Evolutionary conservation across 2,888 invertebrate species (phyloP), one percentile per base, ranked within the genome.

Genomic region (Nephrotoma appendiculata): DNA sequence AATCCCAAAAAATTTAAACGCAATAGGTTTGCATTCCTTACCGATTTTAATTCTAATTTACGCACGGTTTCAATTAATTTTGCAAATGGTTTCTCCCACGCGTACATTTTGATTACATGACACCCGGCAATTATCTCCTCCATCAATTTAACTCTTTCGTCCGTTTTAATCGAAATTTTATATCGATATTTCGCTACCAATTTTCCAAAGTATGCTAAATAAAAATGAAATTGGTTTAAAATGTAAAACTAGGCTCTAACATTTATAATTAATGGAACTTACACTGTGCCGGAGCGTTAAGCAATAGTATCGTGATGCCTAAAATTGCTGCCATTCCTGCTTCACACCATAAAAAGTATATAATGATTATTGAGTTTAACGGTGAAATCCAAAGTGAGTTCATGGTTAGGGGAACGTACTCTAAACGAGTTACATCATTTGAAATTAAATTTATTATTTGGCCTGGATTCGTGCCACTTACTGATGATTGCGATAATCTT

Each of bases 361-460:
- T 93, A 4, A 96, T 95, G 41, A 95, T 94, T 0, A 94, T 88
- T 6, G 94, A 89, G 45, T 94, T 92, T 7, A 93, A 88, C 0
- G 97, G 97, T 31, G 96, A 95, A n/a, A 96, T 93, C 96, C 97
- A 96, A 88, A 96, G 91, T 90, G 94, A 96, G 90, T 97, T 96
- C 5, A 97, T 90, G 89, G 95, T 96, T 48, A 95, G 91, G 48
- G 95, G 93, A 2, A 95, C 94, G 90, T 95, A 89, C 90, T 98
- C 98, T 89, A 98, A 97, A 45, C 97, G 94, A 90, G 95, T 95
- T 86, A 98, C 95, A 90, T 98, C 98, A 90, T 98, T 98, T 31
- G 97, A 96, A 86, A 98, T 92, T 42, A 98, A 91, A 91, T 98
- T 98, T 12, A 98, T 95, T 44, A 98, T 95, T 91, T 97, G 96